phyloP scores from a whole-genome alignment of 1,140 invertebrate species.

The Camponotus floridanus region DNA sequence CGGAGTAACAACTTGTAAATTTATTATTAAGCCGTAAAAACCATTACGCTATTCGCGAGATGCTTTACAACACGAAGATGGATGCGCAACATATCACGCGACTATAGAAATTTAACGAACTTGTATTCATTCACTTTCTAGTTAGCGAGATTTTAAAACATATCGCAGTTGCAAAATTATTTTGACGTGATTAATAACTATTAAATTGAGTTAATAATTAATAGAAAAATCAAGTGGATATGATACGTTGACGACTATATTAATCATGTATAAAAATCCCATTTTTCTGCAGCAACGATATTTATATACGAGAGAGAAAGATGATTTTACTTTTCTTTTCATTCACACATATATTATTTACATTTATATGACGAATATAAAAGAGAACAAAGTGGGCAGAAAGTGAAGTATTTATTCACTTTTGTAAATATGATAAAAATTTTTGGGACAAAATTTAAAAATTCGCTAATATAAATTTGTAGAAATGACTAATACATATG shows the following conservation, averaged over 20 bases:
- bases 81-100: conserved; percentile 39
- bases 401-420: background rate
- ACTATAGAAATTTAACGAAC: conserved; percentile 52
- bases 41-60: conserved; percentile 59
- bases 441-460: too few species aligned
- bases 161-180: conserved; percentile 50
- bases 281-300: background rate
- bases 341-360: background rate
- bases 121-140: conserved; percentile 38
- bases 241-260: background rate
- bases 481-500: too few species aligned
- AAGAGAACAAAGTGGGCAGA: background rate
- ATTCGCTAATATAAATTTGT: too few species aligned
- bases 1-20: conserved; percentile 62
- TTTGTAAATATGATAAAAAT: too few species aligned
- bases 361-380: background rate
- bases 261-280: background rate
- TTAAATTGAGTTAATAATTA: conserved; percentile 35
- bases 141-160: conserved; percentile 41
- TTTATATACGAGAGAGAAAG: background rate
- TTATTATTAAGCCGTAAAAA: conserved; percentile 64
- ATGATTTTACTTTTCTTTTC: background rate
- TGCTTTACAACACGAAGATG: conserved; percentile 55
- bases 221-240: background rate
- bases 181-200: conserved; percentile 40